Percentiles rank a stretch among this genome's conserved stretches.
Evolutionary conservation across 2,113 vertebrate genomes (phyloP).

Genomic region (Osmerus eperlanus): DNA sequence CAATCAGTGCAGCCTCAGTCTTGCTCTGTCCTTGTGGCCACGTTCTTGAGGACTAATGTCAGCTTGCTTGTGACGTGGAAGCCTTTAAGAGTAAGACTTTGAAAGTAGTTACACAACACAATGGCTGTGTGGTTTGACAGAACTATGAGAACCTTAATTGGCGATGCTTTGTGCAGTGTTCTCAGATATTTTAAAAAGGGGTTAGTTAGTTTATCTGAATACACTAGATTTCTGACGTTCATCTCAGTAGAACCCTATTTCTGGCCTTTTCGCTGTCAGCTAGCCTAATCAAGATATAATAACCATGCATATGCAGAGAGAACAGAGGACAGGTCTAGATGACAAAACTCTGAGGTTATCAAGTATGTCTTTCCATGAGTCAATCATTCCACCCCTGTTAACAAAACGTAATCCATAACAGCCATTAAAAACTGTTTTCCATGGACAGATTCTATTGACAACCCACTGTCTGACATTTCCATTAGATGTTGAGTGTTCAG

Average conservation of each 20-base stretch:
- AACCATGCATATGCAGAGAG: not conserved
- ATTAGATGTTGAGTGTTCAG: not conserved
- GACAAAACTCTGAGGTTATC: slow-evolving; percentile 11
- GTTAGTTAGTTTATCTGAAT: slow-evolving; percentile 24
- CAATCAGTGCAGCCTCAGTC: slow-evolving; percentile 22
- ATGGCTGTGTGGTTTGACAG: slow-evolving; percentile 2
- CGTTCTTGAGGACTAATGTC: slow-evolving; percentile 45
- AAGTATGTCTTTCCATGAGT: slow-evolving; percentile 33
- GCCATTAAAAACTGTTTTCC: slow-evolving; percentile 18
- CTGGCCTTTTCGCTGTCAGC: slow-evolving; percentile 18
- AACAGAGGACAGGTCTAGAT: not conserved
- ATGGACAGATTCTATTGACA: slow-evolving; percentile 17
- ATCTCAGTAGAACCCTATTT: slow-evolving; percentile 31
- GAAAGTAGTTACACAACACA: slow-evolving; percentile 21
- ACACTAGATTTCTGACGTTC: slow-evolving; percentile 15
- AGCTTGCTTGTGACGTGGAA: slow-evolving; percentile 11
- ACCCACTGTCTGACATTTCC: slow-evolving; percentile 8
- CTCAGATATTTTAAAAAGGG: slow-evolving; percentile 25
- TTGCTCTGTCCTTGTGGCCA: slow-evolving; percentile 27
- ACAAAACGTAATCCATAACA: slow-evolving; percentile 27
- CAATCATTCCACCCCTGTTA: slow-evolving; percentile 19
- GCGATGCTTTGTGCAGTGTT: slow-evolving; percentile 27
- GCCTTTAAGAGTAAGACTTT: slow-evolving; percentile 7
- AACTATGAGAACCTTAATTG: slow-evolving; percentile 9
- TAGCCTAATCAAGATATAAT: slow-evolving; percentile 26